phyloP scores from a whole-genome alignment of 2,797 vertebrate genomes.

The Aphelocoma californica region DNA sequence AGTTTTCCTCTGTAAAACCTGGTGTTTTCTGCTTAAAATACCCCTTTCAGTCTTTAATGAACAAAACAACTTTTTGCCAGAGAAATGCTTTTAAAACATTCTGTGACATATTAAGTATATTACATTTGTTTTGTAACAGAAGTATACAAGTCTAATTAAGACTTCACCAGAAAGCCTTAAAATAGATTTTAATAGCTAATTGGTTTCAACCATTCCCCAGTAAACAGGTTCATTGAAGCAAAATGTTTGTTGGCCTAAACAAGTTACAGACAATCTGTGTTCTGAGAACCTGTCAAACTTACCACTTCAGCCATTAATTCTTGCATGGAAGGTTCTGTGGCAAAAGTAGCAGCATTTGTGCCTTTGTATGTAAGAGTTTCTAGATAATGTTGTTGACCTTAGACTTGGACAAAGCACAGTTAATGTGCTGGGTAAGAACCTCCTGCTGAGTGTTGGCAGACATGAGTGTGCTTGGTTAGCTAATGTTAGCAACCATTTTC shows the following conservation, averaged over 20 bases:
- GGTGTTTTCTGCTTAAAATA: background rate
- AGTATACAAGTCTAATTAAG: background rate
- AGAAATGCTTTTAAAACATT: background rate
- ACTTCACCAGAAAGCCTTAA: background rate
- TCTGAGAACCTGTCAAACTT: background rate
- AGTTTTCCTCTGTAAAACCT: background rate
- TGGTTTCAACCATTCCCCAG: background rate
- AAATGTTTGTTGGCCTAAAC: background rate
- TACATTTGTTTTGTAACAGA: background rate
- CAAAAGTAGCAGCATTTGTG: background rate
- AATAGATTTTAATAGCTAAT: background rate
- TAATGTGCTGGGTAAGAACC: background rate
- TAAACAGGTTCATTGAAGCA: background rate
- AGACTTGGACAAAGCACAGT: background rate
- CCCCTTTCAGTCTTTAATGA: background rate
- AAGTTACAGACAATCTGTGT: background rate
- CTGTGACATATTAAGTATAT: background rate
- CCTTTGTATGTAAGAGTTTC: background rate
- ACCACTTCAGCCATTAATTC: background rate
- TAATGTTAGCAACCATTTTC: background rate
- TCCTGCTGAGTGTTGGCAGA: constrained; percentile 12
- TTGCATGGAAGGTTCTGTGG: background rate
- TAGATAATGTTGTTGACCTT: background rate
- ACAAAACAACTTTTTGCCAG: background rate
- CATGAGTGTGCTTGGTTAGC: background rate